Percentiles rank a stretch among this genome's conserved stretches.
Evolutionary conservation across 2,888 invertebrate species (phyloP).

Genomic region (Buathra laborator): DNA sequence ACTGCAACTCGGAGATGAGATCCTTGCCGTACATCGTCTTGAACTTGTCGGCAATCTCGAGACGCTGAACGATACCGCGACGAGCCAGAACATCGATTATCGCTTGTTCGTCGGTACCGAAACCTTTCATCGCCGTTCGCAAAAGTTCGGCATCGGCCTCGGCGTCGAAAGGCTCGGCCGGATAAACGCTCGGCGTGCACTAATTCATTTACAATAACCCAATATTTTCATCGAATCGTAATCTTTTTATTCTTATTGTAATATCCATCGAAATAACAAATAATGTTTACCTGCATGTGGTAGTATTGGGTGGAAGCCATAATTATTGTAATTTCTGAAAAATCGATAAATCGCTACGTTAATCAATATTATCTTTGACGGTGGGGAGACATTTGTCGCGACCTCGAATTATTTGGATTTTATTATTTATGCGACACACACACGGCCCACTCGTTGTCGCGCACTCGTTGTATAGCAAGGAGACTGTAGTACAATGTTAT

Average conservation of each 20-base stretch:
- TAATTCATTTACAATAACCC: conserved; percentile 81
- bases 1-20: conserved; percentile 93
- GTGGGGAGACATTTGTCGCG: background rate
- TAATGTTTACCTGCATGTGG: conserved; percentile 78
- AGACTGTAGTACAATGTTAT: conserved; percentile 4
- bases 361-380: conserved; percentile 4
- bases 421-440: conserved; percentile 46
- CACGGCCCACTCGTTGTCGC: conserved; percentile 40
- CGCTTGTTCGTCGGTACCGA: conserved; percentile 96
- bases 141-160: conserved; percentile 92
- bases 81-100: conserved; percentile 94
- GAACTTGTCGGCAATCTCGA: conserved; percentile 92
- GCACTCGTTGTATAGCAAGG: no score
- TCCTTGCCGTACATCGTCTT: conserved; percentile 96
- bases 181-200: conserved; percentile 92
- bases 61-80: conserved; percentile 94
- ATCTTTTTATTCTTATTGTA: no score
- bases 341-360: background rate
- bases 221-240: no score
- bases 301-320: conserved; percentile 80
- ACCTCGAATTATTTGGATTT: conserved; percentile 54
- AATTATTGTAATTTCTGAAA: conserved; percentile 23
- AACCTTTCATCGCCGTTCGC: conserved; percentile 96
- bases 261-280: background rate
- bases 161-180: conserved; percentile 92